Conservation (phyloP, 2,888 invertebrate genomes). For the Geotrupes spiniger region DNA sequence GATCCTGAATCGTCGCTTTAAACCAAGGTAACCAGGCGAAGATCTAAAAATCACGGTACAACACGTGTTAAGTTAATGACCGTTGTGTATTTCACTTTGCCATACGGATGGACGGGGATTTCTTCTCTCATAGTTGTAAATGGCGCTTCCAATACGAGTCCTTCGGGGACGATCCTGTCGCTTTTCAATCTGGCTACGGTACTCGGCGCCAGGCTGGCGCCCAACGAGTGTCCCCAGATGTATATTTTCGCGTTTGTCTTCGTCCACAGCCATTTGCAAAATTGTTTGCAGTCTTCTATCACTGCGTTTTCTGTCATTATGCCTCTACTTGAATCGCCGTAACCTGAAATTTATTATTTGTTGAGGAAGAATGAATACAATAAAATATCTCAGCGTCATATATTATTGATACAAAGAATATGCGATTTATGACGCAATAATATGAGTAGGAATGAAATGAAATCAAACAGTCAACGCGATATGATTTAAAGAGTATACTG, state of each 20-base stretch:
- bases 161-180: constrained; percentile 30
- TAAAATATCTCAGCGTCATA: too few species aligned
- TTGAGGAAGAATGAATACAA: too few species aligned
- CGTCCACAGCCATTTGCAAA: constrained; percentile 39
- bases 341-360: constrained; percentile 33
- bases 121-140: constrained; percentile 42
- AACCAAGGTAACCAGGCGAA: constrained; percentile 44
- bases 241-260: constrained; percentile 38
- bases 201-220: constrained; percentile 39
- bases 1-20: constrained; percentile 38
- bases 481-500: not conserved
- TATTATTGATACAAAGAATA: too few species aligned
- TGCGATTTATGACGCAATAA: too few species aligned
- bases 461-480: too few species aligned
- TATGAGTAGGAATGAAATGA: too few species aligned
- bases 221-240: constrained; percentile 46
- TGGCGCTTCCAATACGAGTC: constrained; percentile 39
- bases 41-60: constrained; percentile 27
- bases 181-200: constrained; percentile 36
- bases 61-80: too few species aligned
- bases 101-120: constrained; percentile 34
- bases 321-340: constrained; percentile 42
- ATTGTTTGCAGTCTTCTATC: constrained; percentile 40
- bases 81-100: constrained; percentile 29
- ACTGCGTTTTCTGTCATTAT: constrained; percentile 40